Evolutionary conservation across 2,797 vertebrate species (phyloP), one percentile per base, ranked within the genome.

Genomic region (Hippocampus kuda): DNA sequence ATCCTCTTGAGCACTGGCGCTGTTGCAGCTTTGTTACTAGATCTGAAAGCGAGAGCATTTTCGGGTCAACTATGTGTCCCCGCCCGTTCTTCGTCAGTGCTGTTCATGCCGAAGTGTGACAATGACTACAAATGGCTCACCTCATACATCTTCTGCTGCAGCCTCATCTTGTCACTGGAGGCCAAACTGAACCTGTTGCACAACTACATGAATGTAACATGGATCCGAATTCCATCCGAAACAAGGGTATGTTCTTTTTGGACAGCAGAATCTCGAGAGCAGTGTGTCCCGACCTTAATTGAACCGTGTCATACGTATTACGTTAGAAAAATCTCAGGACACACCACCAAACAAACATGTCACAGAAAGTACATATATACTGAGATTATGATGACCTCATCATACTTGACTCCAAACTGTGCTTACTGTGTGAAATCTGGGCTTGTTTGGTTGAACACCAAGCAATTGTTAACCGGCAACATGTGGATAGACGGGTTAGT

Each of bases 121-220:
- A 5, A 24, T 26, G 42, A 48, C 24, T 18, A 48, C 13, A 27
- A 20, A 9, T 4, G 27, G 56, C 71, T 78, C 66, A 85, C 66
- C 18, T 4, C 61, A 6, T 1, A 2, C 44, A 42, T 84, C 60
- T 83, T 77, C 54, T 68, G 71, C 72, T 62, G 63, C 86, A 99
- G 97, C 90, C 91, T 99, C 84, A 97, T 98, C 90, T 91, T 99
- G 84, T 99, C 97, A 68, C 91, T 99, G 84, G 97, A 99, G 89
- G 96, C 97, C 87, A 99, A 99, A 87, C 92, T 99, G 81, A 97
- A 95, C 85, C 93, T 99, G 79, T 93, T 99, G 78, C 97, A 99
- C 93, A 98, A 92, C 93, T 99, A 99, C 90, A 98, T 99, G 97
- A 99, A 99, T 90, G 97, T 99, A 91, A 98, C 97, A 0, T 99